Conservation (phyloP, 2,797 vertebrate genomes). For the Scomberomorus guttatus region DNA sequence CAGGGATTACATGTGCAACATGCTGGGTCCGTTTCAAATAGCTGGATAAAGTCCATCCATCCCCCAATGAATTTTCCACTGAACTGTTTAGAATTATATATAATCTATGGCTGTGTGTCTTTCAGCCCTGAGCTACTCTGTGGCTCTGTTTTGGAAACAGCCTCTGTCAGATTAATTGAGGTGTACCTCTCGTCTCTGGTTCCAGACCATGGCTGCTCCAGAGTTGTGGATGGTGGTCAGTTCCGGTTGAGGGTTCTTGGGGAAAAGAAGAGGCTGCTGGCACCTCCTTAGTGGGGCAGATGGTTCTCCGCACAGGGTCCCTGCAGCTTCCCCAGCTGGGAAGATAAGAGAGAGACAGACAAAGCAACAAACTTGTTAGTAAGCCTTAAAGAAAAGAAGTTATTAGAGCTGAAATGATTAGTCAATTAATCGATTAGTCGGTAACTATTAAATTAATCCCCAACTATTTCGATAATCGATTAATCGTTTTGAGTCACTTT, state of each 20-base stretch:
- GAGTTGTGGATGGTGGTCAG: slow-evolving; percentile 83
- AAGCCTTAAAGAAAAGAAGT: no score
- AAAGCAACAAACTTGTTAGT: background rate
- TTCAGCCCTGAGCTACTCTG: slow-evolving; percentile 24
- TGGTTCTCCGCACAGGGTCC: slow-evolving; percentile 86
- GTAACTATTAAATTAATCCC: no score
- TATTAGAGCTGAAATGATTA: no score
- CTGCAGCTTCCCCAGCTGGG: slow-evolving; percentile 80
- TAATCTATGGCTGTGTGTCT: slow-evolving; percentile 53
- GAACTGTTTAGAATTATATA: slow-evolving; percentile 49
- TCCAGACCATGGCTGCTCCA: slow-evolving; percentile 82
- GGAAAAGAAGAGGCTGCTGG: slow-evolving; percentile 84
- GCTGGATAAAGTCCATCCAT: slow-evolving; percentile 40
- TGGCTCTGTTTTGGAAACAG: slow-evolving; percentile 69
- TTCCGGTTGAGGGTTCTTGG: slow-evolving; percentile 82
- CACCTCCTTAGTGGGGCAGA: slow-evolving; percentile 87
- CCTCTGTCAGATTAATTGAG: slow-evolving; percentile 8
- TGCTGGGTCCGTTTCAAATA: slow-evolving; percentile 58
- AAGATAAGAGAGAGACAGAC: slow-evolving; percentile 28
- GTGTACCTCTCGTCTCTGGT: slow-evolving; percentile 74
- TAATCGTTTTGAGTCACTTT: no score
- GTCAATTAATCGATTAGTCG: no score
- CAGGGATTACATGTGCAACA: slow-evolving; percentile 53
- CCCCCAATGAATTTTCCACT: slow-evolving; percentile 52
- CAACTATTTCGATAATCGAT: no score